Percentiles rank a stretch among this genome's conserved stretches.
These are phyloP conservation scores for Xiphophorus couchianus DNA, from an alignment of 2,113 vertebrate genomes.

Conservation along the genomic window DNA sequence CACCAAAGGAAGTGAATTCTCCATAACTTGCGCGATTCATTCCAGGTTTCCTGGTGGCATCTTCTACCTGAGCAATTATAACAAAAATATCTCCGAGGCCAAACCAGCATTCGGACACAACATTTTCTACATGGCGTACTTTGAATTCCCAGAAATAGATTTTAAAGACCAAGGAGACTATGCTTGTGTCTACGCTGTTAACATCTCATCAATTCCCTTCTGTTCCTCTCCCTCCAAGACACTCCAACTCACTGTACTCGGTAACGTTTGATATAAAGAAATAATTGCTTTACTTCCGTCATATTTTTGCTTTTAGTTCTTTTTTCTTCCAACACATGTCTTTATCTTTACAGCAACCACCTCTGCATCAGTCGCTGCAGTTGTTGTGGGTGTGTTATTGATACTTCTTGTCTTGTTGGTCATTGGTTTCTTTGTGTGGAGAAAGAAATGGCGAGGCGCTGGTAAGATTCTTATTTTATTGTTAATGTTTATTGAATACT, in stretches of 20 bases:
- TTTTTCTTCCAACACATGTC: neutral
- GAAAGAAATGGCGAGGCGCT: conserved; percentile 31
- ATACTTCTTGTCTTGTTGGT: conserved; percentile 43
- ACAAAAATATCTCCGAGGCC: conserved; percentile 1
- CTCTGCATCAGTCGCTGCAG: conserved; percentile 30
- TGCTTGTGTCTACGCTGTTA: conserved; percentile 50
- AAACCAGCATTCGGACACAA: conserved; percentile 37
- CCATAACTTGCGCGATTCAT: conserved; percentile 59
- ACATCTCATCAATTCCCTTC: conserved; percentile 58
- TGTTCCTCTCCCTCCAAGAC: conserved; percentile 55
- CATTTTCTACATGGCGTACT: conserved; percentile 56
- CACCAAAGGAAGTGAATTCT: conserved; percentile 53
- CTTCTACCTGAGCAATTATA: conserved; percentile 54
- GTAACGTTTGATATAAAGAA: conserved; percentile 39
- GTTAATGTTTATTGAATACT: neutral
- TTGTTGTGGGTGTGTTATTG: conserved; percentile 37
- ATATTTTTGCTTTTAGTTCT: neutral
- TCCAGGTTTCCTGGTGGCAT: conserved; percentile 50
- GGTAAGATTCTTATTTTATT: conserved; percentile 41
- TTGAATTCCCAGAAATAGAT: conserved; percentile 58
- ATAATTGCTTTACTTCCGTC: neutral
- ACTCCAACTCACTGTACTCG: conserved; percentile 48
- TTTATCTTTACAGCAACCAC: conserved; percentile 33
- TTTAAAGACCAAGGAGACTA: conserved; percentile 56
- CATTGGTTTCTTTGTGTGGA: conserved; percentile 58